A percentile compares a stretch with the other conserved stretches of the same genome.
phyloP scores from a whole-genome alignment of 2,888 invertebrate genomes.

The Caradrina clavipalpis region DNA sequence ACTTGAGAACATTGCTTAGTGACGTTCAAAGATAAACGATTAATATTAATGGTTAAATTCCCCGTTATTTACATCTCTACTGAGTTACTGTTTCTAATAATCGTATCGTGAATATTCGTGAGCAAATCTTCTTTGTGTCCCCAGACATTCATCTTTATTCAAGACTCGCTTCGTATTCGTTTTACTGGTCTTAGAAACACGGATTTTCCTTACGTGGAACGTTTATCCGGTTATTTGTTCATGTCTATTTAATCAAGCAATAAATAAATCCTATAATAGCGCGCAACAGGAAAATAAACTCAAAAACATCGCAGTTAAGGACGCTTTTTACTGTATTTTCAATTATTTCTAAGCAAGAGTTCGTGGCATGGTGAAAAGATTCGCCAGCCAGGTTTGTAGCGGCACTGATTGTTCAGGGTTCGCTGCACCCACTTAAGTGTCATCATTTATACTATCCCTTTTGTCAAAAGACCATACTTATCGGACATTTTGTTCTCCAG shows the following conservation, averaged over 20 bases:
- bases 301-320: neutral
- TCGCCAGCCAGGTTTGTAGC: conserved; percentile 12
- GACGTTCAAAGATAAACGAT: neutral
- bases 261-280: conserved; percentile 23
- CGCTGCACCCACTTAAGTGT: conserved; percentile 14
- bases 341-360: conserved; percentile 5
- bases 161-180: neutral
- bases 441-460: conserved; percentile 9
- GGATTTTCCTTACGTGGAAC: conserved; percentile 18
- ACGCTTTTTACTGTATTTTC: conserved; percentile 4
- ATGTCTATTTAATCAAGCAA: conserved; percentile 19
- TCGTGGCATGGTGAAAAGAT: conserved; percentile 13
- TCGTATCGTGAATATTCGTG: neutral
- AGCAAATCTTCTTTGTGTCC: conserved; percentile 3
- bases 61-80: neutral
- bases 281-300: neutral
- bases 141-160: conserved; percentile 9
- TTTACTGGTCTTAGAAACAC: conserved; percentile 4
- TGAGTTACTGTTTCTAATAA: neutral
- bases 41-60: neutral
- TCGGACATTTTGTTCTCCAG: conserved; percentile 10
- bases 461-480: conserved; percentile 20
- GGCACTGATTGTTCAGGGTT: conserved; percentile 40
- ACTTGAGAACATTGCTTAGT: neutral
- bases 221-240: conserved; percentile 18